Percentiles rank a stretch among this genome's conserved stretches.
phyloP scores from a whole-genome alignment of 2,113 vertebrate species.

The Leptodactylus fuscus region DNA sequence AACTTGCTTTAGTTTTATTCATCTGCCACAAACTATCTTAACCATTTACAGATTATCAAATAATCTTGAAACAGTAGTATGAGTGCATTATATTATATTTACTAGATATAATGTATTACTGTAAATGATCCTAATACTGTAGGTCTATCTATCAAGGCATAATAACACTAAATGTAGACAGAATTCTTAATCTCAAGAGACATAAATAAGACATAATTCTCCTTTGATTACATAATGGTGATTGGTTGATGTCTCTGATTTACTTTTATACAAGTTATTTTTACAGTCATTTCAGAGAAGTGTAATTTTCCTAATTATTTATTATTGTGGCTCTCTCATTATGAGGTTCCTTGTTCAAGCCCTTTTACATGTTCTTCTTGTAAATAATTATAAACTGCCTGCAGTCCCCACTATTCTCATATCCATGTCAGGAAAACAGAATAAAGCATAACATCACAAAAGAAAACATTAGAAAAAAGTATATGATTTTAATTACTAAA shows the following conservation, averaged over 20 bases:
- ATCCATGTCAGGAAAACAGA: too few species aligned
- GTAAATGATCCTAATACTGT: too few species aligned
- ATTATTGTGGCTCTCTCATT: background rate
- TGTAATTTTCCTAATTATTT: slow-evolving; percentile 3
- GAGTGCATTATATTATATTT: background rate
- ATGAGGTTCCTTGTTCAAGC: background rate
- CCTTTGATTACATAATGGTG: background rate
- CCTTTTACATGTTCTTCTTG: background rate
- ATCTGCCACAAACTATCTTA: slow-evolving; percentile 4
- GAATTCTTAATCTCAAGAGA: background rate
- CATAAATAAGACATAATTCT: background rate
- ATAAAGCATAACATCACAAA: too few species aligned
- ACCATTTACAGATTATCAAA: background rate
- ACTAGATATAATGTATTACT: too few species aligned
- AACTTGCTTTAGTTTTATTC: background rate
- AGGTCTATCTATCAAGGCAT: background rate
- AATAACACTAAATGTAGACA: background rate
- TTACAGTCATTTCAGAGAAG: background rate
- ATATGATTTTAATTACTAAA: too few species aligned
- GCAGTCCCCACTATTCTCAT: too few species aligned
- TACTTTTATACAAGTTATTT: background rate
- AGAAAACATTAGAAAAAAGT: too few species aligned
- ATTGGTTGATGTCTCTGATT: background rate
- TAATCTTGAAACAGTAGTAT: background rate
- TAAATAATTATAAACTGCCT: too few species aligned